These are phyloP conservation scores for Mormyrus hasselquistii DNA, from an alignment of 2,797 vertebrate genomes.

Conservation along the genomic window DNA sequence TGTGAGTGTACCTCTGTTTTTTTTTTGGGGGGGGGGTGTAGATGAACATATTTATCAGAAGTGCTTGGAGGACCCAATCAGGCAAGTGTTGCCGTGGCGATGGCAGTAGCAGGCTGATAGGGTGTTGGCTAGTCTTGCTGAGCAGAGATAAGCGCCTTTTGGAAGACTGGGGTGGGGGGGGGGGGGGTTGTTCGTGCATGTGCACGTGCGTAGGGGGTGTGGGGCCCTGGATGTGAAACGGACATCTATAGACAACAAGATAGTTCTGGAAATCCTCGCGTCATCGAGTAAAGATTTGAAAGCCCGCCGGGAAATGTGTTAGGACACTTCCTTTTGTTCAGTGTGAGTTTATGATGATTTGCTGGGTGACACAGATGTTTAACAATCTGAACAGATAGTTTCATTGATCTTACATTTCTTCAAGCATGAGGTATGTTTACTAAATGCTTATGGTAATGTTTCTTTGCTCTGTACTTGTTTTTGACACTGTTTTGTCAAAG, in stretches of 20 bases:
- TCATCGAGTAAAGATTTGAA: not conserved
- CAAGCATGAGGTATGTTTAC: slow-evolving; percentile 8
- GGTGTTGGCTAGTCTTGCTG: slow-evolving; percentile 30
- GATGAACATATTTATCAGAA: slow-evolving; percentile 1
- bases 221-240: not conserved
- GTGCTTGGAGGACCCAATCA: slow-evolving; percentile 18
- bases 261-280: not conserved
- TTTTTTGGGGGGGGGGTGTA: not conserved
- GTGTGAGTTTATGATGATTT: not conserved
- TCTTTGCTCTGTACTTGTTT: not conserved
- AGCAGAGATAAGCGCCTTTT: slow-evolving; percentile 32
- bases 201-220: not conserved
- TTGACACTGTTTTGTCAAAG: not conserved
- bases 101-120: not conserved
- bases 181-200: not conserved
- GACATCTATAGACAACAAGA: slow-evolving; percentile 8
- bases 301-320: not conserved
- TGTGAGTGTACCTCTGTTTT: not conserved
- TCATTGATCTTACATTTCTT: not conserved
- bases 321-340: not conserved
- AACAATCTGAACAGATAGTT: not conserved
- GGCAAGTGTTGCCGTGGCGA: slow-evolving; percentile 17
- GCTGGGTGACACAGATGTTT: not conserved
- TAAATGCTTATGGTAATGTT: not conserved
- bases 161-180: not conserved